Conservation (phyloP, 2,797 vertebrate genomes). For the Acropternis orthonyx region DNA sequence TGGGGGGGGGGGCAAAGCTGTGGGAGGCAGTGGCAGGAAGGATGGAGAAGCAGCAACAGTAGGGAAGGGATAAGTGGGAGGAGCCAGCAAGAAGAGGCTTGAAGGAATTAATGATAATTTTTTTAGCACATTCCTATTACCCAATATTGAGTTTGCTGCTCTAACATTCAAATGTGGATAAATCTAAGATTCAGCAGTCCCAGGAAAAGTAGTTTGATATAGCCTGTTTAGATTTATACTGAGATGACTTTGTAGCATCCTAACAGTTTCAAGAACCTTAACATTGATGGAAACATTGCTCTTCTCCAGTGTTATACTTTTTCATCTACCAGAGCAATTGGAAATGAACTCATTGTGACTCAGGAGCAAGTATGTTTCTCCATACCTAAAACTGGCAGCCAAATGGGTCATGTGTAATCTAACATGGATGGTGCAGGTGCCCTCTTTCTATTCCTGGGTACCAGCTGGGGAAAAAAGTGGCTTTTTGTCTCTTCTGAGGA, state of each 20-base stretch:
- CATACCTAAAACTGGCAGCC: background rate
- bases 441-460: background rate
- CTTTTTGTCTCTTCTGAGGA: background rate
- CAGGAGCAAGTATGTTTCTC: background rate
- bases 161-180: background rate
- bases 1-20: background rate
- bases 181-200: background rate
- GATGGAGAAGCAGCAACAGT: background rate
- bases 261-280: background rate
- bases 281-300: background rate
- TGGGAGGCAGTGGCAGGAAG: background rate
- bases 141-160: background rate
- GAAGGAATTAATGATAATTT: background rate
- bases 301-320: background rate
- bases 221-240: background rate
- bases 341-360: background rate
- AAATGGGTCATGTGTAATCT: background rate
- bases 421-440: background rate
- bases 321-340: background rate
- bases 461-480: background rate
- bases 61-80: background rate
- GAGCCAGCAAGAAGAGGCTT: background rate
- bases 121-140: background rate
- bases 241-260: background rate
- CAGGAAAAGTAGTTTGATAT: background rate